Conservation (phyloP, 2,113 vertebrate genomes). For the Platysteira castanea region DNA sequence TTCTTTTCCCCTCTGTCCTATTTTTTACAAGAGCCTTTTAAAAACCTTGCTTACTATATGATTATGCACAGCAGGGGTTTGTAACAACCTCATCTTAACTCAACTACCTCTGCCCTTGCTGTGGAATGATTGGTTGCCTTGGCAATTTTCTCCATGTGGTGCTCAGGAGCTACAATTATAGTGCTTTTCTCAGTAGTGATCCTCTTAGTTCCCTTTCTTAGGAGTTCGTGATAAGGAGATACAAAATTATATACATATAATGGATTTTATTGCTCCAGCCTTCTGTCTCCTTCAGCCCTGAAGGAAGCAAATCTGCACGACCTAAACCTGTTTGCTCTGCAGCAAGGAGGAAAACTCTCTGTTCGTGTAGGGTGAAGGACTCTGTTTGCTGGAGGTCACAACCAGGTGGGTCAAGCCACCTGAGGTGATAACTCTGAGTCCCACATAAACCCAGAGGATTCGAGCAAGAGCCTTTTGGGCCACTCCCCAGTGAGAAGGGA, state of each 20-base stretch:
- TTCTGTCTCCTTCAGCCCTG: background rate
- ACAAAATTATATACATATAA: constrained; percentile 65
- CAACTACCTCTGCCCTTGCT: constrained; percentile 58
- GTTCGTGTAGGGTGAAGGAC: background rate
- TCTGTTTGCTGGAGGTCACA: background rate
- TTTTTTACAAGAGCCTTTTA: constrained; percentile 75
- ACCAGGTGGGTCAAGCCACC: background rate
- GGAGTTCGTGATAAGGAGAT: constrained; percentile 64
- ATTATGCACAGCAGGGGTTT: constrained; percentile 64
- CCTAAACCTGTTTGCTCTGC: constrained; percentile 23
- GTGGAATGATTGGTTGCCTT: constrained; percentile 71
- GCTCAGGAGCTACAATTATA: constrained; percentile 68
- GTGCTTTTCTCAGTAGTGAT: constrained; percentile 70
- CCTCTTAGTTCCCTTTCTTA: constrained; percentile 70
- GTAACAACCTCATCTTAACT: constrained; percentile 65
- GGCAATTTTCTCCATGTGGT: constrained; percentile 54
- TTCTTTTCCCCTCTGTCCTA: constrained; percentile 37
- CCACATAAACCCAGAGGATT: background rate
- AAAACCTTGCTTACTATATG: constrained; percentile 70
- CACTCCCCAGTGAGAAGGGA: background rate
- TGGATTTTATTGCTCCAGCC: constrained; percentile 63
- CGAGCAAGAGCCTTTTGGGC: background rate
- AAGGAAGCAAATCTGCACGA: background rate
- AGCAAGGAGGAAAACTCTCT: background rate
- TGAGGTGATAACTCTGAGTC: background rate